These are phyloP conservation scores for Gobio gobio DNA, from an alignment of 2,113 vertebrate species.

Conservation along the genomic window DNA sequence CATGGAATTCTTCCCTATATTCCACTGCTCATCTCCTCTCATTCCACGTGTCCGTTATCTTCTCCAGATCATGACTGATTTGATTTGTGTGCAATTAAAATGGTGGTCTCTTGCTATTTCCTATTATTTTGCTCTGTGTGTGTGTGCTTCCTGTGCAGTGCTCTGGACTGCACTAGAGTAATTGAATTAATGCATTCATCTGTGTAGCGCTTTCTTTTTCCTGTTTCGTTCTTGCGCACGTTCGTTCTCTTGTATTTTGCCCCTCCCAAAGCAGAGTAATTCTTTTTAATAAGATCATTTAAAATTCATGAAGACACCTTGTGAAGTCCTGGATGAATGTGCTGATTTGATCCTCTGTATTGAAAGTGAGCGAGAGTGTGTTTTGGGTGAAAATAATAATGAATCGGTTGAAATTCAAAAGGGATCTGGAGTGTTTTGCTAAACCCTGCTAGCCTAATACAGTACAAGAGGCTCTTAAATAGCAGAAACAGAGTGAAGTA, in stretches of 20 bases:
- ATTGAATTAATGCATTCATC: slow-evolving; percentile 63
- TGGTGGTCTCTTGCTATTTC: slow-evolving; percentile 20
- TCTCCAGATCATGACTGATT: slow-evolving; percentile 46
- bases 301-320: slow-evolving; percentile 43
- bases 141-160: slow-evolving; percentile 14
- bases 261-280: too few relatives aligned
- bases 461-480: slow-evolving; percentile 15
- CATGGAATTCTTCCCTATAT: neutral
- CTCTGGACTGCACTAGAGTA: slow-evolving; percentile 43
- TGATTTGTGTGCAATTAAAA: slow-evolving; percentile 45
- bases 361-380: neutral
- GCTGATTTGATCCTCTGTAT: neutral
- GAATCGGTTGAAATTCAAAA: slow-evolving; percentile 24
- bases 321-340: slow-evolving; percentile 6
- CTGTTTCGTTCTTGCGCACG: neutral
- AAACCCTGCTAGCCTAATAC: slow-evolving; percentile 24
- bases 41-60: neutral
- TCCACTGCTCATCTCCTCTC: neutral
- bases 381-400: slow-evolving; percentile 12
- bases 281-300: slow-evolving; percentile 59
- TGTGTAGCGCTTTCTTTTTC: slow-evolving; percentile 5
- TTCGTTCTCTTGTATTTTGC: neutral
- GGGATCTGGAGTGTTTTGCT: slow-evolving; percentile 13
- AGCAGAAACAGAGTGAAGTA: neutral
- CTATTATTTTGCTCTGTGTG: neutral